phyloP scores from a whole-genome alignment of 2,113 vertebrate species.

The Mesocricetus auratus region DNA sequence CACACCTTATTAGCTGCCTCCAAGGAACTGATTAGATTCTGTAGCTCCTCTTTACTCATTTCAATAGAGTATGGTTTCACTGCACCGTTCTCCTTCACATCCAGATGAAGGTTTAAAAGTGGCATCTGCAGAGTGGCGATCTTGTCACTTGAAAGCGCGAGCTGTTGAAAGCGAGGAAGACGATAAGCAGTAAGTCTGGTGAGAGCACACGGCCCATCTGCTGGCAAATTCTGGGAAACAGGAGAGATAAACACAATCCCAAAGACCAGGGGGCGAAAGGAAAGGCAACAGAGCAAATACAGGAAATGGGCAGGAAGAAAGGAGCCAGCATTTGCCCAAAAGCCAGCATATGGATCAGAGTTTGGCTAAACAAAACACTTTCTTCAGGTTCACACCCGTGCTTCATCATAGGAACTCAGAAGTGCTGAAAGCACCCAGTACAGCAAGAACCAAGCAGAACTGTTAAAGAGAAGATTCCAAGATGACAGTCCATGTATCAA shows the following conservation, averaged over 20 bases:
- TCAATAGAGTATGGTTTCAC: constrained; percentile 91
- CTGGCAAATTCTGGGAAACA: constrained; percentile 3
- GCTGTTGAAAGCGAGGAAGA: constrained; percentile 84
- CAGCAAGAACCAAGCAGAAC: not conserved
- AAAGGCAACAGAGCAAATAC: not conserved
- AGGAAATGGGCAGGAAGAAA: not conserved
- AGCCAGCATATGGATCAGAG: not conserved
- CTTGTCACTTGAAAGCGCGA: constrained; percentile 97
- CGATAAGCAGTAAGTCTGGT: not conserved
- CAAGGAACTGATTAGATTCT: constrained; percentile 92
- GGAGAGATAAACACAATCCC: not conserved
- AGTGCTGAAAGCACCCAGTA: not conserved
- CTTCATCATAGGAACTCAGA: not conserved
- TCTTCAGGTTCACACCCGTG: not conserved
- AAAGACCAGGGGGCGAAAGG: not conserved
- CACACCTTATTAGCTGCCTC: constrained; percentile 97
- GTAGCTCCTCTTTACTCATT: constrained; percentile 95
- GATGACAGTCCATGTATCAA: not conserved
- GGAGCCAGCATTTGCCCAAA: not conserved
- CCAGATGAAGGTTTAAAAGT: constrained; percentile 93
- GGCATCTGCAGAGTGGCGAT: constrained; percentile 95
- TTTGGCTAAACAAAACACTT: not conserved
- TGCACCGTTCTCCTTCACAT: constrained; percentile 91
- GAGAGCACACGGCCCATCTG: not conserved
- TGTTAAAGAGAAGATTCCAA: not conserved